Base-by-base conservation (phyloP, 1,140 invertebrate genomes). In the Drosophila tsacasi region DNA sequence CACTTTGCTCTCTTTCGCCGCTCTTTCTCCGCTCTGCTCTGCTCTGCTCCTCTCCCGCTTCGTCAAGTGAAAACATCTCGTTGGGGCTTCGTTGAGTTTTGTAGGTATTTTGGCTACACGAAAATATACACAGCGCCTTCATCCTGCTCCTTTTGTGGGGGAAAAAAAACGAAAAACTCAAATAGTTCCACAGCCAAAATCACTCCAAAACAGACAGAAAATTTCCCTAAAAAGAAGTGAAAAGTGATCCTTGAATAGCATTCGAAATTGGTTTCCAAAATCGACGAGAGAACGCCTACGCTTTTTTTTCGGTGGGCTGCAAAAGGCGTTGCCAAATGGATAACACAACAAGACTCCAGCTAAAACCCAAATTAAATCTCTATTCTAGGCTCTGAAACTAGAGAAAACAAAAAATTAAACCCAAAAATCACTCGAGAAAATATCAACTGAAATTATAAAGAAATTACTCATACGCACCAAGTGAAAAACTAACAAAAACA, bases 51-150 rank as follows among this genome's bases (percentile, higher is more conserved):
- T 67, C 32, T 68, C 49, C 57, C 50, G 78, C 40, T 81, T 90
- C 85, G 85, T 90, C 57, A 90, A 90, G 85, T 90, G 79, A 90
- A 90, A 90, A 90, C 79, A 79, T 90, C 87, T 84, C 63, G 81
- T 87, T 79, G 60, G 23, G 55, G 77, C 57, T 90, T 90, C 85
- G 85, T 90, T 52, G 65, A 90, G 85, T 91, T 90, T 82, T 91
- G 85, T 90, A 90, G 85, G 86, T 90, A 90, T 90, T 90, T 90
- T 91, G 85, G 86, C 79, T 75, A 71, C 72, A 83, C 76, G 74
- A 68, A 83, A 80, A 81, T 73, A 78, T 73, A 73, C 64, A 77
- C 71, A 82, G 68, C 73, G 67, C 77, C 75, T 59, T 86, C 83
- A 80, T 86, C 83, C 81, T 84, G 74, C 79, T 72, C 59, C 61